A percentile compares a stretch with the other conserved stretches of the same genome.
phyloP scores from a whole-genome alignment of 2,888 invertebrate genomes.

The Erannis defoliaria region DNA sequence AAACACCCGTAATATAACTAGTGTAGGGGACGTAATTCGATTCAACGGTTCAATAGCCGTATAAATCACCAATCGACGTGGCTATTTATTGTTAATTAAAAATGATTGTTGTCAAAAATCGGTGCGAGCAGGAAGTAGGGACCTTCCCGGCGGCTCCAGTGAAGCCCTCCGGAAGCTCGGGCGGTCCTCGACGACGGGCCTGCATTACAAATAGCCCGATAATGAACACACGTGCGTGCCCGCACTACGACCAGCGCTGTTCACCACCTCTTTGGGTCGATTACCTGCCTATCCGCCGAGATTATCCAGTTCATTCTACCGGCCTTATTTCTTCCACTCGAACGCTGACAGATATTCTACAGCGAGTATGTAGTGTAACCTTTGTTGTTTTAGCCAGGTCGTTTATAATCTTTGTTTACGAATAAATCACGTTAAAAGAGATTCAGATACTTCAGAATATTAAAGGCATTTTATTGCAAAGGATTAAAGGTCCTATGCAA shows the following conservation, averaged over 20 bases:
- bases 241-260: slow-evolving; percentile 47
- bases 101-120: slow-evolving; percentile 78
- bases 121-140: slow-evolving; percentile 78
- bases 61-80: slow-evolving; percentile 56
- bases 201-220: slow-evolving; percentile 82
- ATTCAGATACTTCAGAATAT: neutral
- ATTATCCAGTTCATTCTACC: slow-evolving; percentile 35
- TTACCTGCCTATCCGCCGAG: slow-evolving; percentile 55
- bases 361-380: slow-evolving; percentile 15
- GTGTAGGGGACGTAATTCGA: neutral
- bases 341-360: slow-evolving; percentile 28
- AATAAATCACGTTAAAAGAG: neutral
- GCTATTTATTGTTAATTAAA: slow-evolving; percentile 63
- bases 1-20: neutral
- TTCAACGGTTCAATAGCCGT: slow-evolving; percentile 53
- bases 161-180: slow-evolving; percentile 77
- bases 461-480: slow-evolving; percentile 38
- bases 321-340: slow-evolving; percentile 6
- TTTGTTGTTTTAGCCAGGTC: slow-evolving; percentile 5
- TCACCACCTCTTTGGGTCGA: slow-evolving; percentile 49
- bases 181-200: slow-evolving; percentile 66
- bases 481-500: too few relatives aligned
- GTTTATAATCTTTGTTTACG: slow-evolving; percentile 8
- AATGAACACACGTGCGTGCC: slow-evolving; percentile 77
- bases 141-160: slow-evolving; percentile 77